Percentiles rank a stretch among this genome's conserved stretches.
Conservation (phyloP, 2,888 invertebrate genomes). For the Fragum whitleyi region DNA sequence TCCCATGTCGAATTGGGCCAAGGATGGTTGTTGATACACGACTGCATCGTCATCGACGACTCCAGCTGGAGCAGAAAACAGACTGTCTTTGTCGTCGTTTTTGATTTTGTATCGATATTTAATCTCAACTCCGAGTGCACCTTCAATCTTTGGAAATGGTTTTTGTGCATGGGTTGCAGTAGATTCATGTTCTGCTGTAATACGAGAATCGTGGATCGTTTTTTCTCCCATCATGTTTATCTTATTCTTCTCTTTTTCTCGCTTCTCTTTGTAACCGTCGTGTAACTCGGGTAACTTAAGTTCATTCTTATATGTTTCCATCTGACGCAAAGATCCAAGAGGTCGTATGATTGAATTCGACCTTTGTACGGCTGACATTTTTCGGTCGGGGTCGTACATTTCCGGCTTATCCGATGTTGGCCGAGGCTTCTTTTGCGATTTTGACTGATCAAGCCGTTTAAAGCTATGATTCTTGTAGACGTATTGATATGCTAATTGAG, state of each 20-base stretch:
- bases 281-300: slow-evolving; percentile 47
- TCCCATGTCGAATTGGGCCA: slow-evolving; percentile 48
- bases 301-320: slow-evolving; percentile 53
- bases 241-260: slow-evolving; percentile 20
- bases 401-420: slow-evolving; percentile 60
- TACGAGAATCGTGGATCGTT: neutral
- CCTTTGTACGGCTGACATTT: slow-evolving; percentile 16
- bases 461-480: slow-evolving; percentile 62
- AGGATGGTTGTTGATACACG: neutral
- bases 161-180: neutral
- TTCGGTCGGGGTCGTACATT: slow-evolving; percentile 40
- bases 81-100: slow-evolving; percentile 51
- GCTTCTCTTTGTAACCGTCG: neutral
- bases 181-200: neutral
- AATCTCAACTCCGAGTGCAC: slow-evolving; percentile 59
- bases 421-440: slow-evolving; percentile 41
- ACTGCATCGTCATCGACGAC: slow-evolving; percentile 34
- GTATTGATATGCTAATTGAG: slow-evolving; percentile 61
- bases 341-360: slow-evolving; percentile 34
- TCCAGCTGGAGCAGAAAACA: slow-evolving; percentile 55
- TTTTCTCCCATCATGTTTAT: slow-evolving; percentile 58
- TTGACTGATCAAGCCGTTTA: slow-evolving; percentile 40
- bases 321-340: slow-evolving; percentile 56
- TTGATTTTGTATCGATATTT: slow-evolving; percentile 36
- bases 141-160: slow-evolving; percentile 60